These are phyloP conservation scores for Nasonia longicornis DNA, from an alignment of 1,140 invertebrate genomes.

Conservation along the genomic window DNA sequence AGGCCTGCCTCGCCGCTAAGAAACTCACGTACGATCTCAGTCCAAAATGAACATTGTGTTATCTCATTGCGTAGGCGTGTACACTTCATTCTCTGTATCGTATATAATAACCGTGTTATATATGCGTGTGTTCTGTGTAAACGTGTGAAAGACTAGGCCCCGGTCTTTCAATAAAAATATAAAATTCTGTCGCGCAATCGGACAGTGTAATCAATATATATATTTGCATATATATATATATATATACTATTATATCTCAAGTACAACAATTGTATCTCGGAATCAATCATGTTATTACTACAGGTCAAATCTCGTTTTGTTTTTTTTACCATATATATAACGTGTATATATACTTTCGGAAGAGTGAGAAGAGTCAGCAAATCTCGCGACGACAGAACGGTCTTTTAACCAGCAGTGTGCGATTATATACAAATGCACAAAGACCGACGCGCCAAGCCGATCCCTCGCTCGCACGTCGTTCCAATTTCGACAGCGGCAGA, in stretches of 20 bases:
- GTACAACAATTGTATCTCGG: conserved; percentile 40
- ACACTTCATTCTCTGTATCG: not conserved
- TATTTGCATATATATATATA: conserved; percentile 21
- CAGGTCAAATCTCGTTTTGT: conserved; percentile 34
- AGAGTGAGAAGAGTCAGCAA: conserved; percentile 41
- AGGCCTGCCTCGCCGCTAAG: conserved; percentile 31
- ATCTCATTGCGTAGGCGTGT: not conserved
- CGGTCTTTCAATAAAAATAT: conserved; percentile 49
- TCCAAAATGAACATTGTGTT: not conserved
- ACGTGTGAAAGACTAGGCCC: conserved; percentile 45
- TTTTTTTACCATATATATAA: conserved; percentile 1
- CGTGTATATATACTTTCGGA: conserved; percentile 12
- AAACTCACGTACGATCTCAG: conserved; percentile 22
- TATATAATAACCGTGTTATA: conserved; percentile 1
- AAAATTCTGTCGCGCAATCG: conserved; percentile 39
- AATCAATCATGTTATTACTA: conserved; percentile 37
- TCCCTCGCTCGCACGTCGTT: conserved; percentile 26
- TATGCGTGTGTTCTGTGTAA: conserved; percentile 9
- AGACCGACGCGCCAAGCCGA: not conserved
- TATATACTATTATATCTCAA: conserved; percentile 32
- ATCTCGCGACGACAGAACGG: conserved; percentile 17
- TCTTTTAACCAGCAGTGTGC: not conserved
- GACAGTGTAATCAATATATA: conserved; percentile 38
- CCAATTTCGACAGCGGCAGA: not conserved
- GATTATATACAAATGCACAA: not conserved